phyloP scores from a whole-genome alignment of 2,888 invertebrate genomes.

The Marronus borbonicus region DNA sequence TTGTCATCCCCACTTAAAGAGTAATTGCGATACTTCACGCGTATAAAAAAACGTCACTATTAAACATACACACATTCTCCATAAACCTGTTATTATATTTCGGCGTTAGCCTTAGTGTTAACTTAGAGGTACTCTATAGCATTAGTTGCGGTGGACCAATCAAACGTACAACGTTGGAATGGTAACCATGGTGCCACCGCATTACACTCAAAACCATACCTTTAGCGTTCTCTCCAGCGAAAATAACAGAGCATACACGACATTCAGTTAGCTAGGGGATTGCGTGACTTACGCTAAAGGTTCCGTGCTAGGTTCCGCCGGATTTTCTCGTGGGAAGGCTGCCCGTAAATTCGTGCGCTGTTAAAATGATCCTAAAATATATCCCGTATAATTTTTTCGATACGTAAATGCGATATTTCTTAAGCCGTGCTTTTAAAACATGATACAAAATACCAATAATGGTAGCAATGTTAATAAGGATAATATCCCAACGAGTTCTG shows the following conservation, averaged over 20 bases:
- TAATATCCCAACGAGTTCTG: slow-evolving; percentile 67
- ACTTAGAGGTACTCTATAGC: neutral
- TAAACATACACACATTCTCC: no score
- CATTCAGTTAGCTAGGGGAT: neutral
- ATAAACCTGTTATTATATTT: no score
- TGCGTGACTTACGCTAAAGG: neutral
- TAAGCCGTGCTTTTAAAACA: neutral
- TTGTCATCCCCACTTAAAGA: no score
- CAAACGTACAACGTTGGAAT: neutral
- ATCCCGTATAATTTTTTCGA: no score
- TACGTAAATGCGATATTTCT: no score
- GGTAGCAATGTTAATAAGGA: slow-evolving; percentile 13
- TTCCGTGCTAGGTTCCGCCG: slow-evolving; percentile 11
- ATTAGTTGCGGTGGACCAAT: slow-evolving; percentile 15
- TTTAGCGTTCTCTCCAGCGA: neutral
- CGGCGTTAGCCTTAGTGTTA: no score
- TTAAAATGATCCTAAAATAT: no score
- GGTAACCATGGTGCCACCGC: slow-evolving; percentile 18
- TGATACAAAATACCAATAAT: slow-evolving; percentile 13
- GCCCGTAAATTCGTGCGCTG: no score
- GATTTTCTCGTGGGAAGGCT: slow-evolving; percentile 4
- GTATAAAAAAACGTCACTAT: no score
- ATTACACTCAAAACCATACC: slow-evolving; percentile 12
- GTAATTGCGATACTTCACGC: no score
- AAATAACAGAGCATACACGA: neutral